Evolutionary conservation across 1,140 invertebrate genomes (phyloP), one percentile per base, ranked within the genome.

Genomic region (Periplaneta americana): DNA sequence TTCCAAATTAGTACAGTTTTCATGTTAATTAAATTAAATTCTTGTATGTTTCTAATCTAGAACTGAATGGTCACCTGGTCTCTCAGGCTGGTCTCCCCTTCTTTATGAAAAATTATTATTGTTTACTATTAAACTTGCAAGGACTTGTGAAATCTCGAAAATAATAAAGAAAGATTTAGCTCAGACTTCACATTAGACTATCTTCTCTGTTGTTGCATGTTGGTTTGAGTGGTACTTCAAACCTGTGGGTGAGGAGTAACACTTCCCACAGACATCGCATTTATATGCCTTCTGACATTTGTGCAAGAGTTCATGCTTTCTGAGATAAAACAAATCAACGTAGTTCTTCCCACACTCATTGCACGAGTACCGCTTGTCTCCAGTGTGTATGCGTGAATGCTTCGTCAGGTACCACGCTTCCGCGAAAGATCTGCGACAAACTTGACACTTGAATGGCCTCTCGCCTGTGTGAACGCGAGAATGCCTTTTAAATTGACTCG

Each of bases 241-340:
- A n/a, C n/a, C n/a, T n/a, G n/a, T n/a, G n/a, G n/a, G n/a, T n/a
- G n/a, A n/a, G n/a, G n/a, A n/a, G n/a, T 48, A 79, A 17, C n/a
- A 79, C 31, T 79, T 79, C 17, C 82, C 82, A 84, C 84, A 85
- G 2, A 84, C 48, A 80, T 82, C 81, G 81, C 84, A 85, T 31
- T 83, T 82, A 74, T 83, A 85, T 9, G 83, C 83, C 76, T 85
- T 85, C 35, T 82, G 82, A 35, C 82, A 83, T 78, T 83, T 83
- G 80, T 85, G 84, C 77, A 81, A 82, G 28, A 83, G 78, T 28
- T 48, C 39, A 81, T 85, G 84, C 48, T 81, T 83, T n/a, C 78
- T 78, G 22, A 79, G 36, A 31, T 22, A 11, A 32, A 28, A 35
- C 31, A 48, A 48, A 28, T 22, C 32, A 32, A 2, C 34, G 32